phyloP scores from a whole-genome alignment of 2,113 vertebrate species.

The Sinocyclocheilus maitianheensis region DNA sequence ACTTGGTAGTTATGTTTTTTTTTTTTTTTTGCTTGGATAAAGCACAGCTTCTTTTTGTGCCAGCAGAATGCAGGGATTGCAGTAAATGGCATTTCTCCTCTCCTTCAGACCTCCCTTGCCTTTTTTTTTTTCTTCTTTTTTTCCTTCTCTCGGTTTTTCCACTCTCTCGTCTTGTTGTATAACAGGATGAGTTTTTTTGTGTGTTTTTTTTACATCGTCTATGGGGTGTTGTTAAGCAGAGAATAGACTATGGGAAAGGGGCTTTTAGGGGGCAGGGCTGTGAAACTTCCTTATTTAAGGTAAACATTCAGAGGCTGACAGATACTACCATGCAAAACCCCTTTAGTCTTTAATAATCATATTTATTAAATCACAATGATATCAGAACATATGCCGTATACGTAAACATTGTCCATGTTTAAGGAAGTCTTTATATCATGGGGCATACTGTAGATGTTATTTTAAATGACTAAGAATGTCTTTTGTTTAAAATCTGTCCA shows the following conservation, averaged over 20 bases:
- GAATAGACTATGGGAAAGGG: slow-evolving; percentile 73
- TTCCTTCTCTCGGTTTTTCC: slow-evolving; percentile 28
- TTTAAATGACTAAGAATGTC: neutral
- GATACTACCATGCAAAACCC: neutral
- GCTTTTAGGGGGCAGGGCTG: slow-evolving; percentile 60
- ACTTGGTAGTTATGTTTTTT: slow-evolving; percentile 23
- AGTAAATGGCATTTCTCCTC: slow-evolving; percentile 47
- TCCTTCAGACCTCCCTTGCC: slow-evolving; percentile 12
- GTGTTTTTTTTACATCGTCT: slow-evolving; percentile 52
- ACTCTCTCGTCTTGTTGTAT: slow-evolving; percentile 49
- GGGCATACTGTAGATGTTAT: neutral
- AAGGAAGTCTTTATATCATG: neutral
- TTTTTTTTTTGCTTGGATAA: slow-evolving; percentile 23
- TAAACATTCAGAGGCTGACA: slow-evolving; percentile 61
- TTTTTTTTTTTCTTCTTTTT: neutral
- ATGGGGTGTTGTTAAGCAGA: slow-evolving; percentile 77
- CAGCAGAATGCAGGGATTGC: slow-evolving; percentile 53
- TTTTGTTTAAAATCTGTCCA: neutral
- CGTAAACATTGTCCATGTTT: neutral
- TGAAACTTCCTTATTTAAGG: slow-evolving; percentile 74
- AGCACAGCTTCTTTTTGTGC: slow-evolving; percentile 38
- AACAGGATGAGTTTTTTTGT: slow-evolving; percentile 38
- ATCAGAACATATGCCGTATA: neutral
- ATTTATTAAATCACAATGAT: neutral
- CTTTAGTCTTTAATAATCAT: neutral